Percentiles rank a stretch among this genome's conserved stretches.
Evolutionary conservation across 2,888 invertebrate genomes (phyloP).

Genomic region (Amphiduros pacificus): DNA sequence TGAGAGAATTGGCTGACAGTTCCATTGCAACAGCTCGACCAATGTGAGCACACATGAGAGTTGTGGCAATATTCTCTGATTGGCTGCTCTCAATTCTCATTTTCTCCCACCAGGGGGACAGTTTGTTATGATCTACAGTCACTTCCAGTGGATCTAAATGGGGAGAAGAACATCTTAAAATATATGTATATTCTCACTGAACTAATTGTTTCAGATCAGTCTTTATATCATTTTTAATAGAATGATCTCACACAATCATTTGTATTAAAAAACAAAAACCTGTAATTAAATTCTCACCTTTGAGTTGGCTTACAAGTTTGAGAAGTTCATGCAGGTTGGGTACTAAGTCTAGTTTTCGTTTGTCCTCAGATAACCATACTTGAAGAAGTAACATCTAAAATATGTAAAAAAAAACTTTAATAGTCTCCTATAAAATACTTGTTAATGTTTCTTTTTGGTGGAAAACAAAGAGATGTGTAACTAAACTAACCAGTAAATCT

Average conservation of each 20-base stretch:
- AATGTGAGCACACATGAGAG: conserved; percentile 80
- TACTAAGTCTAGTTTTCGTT: conserved; percentile 35
- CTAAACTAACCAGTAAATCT: conserved; percentile 67
- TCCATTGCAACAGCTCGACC: conserved; percentile 74
- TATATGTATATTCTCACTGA: no score
- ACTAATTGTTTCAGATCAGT: no score
- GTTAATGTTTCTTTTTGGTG: no score
- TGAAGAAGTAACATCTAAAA: conserved; percentile 48
- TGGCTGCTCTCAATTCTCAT: conserved; percentile 74
- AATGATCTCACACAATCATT: no score
- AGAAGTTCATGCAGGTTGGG: conserved; percentile 45
- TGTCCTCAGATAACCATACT: conserved; percentile 50
- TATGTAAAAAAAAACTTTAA: not conserved
- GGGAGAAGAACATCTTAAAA: not conserved
- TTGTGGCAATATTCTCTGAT: conserved; percentile 75
- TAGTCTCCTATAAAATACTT: not conserved
- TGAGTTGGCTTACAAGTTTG: conserved; percentile 63
- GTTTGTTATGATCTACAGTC: conserved; percentile 70
- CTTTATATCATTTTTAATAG: no score
- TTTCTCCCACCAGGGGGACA: conserved; percentile 81
- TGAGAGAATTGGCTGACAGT: not conserved
- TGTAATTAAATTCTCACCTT: no score
- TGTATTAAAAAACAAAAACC: no score
- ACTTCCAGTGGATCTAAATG: conserved; percentile 63
- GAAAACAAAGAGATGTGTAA: no score